Conservation (phyloP, 2,113 vertebrate species). For the Oryzias melastigma region DNA sequence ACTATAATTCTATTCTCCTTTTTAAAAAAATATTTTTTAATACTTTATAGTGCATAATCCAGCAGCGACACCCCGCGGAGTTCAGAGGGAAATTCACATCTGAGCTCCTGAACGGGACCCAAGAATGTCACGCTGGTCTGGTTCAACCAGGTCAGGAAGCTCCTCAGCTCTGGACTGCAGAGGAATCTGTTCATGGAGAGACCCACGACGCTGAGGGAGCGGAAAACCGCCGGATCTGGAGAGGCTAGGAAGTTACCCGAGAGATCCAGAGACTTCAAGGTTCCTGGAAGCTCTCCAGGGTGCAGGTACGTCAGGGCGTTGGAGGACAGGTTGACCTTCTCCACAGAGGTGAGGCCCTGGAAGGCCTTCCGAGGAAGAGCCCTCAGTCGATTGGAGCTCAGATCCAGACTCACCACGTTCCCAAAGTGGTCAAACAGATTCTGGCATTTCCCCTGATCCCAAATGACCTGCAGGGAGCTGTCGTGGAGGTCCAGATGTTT, state of each 20-base stretch:
- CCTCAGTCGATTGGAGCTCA: conserved; percentile 80
- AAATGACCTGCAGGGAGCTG: conserved; percentile 83
- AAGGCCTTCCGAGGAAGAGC: conserved; percentile 81
- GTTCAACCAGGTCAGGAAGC: conserved; percentile 81
- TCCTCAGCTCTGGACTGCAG: conserved; percentile 77
- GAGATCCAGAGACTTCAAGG: conserved; percentile 75
- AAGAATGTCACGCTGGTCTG: conserved; percentile 73
- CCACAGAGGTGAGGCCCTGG: conserved; percentile 74
- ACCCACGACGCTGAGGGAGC: conserved; percentile 70
- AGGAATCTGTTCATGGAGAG: conserved; percentile 79
- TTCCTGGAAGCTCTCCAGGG: conserved; percentile 72
- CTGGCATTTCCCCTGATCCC: conserved; percentile 77
- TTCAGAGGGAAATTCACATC: conserved; percentile 76
- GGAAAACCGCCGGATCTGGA: conserved; percentile 77
- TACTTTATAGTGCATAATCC: conserved; percentile 13
- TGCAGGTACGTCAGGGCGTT: conserved; percentile 80
- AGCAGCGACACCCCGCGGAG: conserved; percentile 38
- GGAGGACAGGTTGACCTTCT: conserved; percentile 76
- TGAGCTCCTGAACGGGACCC: conserved; percentile 61
- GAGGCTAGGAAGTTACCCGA: conserved; percentile 82
- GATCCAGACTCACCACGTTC: conserved; percentile 65
- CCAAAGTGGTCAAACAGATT: conserved; percentile 81
- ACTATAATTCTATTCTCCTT: too few species aligned
- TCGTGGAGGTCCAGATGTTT: conserved; percentile 77
- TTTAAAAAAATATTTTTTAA: too few species aligned